phyloP scores from a whole-genome alignment of 2,888 invertebrate species.

The Chirona hameri region DNA sequence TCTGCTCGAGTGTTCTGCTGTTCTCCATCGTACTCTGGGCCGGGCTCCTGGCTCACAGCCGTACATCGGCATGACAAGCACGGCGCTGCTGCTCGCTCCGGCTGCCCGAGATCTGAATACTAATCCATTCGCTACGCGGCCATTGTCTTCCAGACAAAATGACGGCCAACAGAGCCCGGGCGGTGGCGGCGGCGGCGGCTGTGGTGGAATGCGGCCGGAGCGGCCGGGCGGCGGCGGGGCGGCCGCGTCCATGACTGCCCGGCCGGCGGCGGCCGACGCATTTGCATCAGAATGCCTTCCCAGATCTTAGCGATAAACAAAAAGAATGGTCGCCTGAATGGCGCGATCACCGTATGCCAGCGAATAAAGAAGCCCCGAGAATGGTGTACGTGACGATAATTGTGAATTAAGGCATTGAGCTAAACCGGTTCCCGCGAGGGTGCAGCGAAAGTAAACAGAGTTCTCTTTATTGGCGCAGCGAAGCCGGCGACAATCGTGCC shows the following conservation, averaged over 20 bases:
- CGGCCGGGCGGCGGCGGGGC: not conserved
- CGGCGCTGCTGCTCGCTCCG: not conserved
- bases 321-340: slow-evolving; percentile 6
- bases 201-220: no score
- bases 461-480: not conserved
- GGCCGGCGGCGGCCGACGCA: not conserved
- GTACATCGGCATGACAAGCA: no score
- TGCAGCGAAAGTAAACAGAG: not conserved
- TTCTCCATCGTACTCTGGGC: no score
- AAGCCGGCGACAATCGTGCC: not conserved
- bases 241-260: not conserved
- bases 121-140: slow-evolving; percentile 6
- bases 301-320: slow-evolving; percentile 6
- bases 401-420: slow-evolving; percentile 3
- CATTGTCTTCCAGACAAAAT: slow-evolving; percentile 7
- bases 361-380: not conserved
- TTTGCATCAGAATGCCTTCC: slow-evolving; percentile 8
- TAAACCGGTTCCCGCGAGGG: not conserved
- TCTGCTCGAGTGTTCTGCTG: no score
- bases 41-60: no score
- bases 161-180: not conserved
- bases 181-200: no score
- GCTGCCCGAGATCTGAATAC: not conserved
- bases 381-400: slow-evolving; percentile 28
- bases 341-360: not conserved